phyloP scores from a whole-genome alignment of 2,797 vertebrate genomes.

The Darevskia nairensis region DNA sequence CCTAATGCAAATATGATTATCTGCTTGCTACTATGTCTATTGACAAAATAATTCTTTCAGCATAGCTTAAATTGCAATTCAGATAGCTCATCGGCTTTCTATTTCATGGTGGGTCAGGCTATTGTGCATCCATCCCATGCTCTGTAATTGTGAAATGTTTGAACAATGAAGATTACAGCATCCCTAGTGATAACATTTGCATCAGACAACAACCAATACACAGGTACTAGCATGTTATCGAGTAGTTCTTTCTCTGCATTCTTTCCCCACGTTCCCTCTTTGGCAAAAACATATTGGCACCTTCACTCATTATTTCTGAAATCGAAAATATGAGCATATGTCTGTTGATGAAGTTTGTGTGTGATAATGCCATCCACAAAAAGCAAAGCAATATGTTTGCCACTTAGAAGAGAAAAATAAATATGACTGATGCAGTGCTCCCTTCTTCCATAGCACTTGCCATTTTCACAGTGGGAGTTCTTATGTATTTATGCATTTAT shows the following conservation, averaged over 20 bases:
- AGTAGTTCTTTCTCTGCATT: background rate
- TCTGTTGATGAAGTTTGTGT: conserved; percentile 5
- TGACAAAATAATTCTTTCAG: background rate
- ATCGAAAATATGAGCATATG: conserved; percentile 5
- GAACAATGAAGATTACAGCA: background rate
- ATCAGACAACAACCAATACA: background rate
- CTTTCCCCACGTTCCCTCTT: background rate
- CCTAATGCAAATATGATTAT: background rate
- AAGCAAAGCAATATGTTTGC: background rate
- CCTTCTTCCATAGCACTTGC: conserved; percentile 2
- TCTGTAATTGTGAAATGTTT: background rate
- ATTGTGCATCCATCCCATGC: background rate
- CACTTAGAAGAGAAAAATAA: conserved; percentile 33
- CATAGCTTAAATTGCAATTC: background rate
- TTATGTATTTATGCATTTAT: background rate
- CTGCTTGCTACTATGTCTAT: background rate
- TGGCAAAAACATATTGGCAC: background rate
- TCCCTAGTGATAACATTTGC: background rate
- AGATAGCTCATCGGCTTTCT: background rate
- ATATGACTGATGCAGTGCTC: conserved; percentile 1
- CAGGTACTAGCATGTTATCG: background rate
- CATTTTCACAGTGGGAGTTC: conserved; percentile 22
- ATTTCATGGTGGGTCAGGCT: background rate
- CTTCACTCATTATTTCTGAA: background rate
- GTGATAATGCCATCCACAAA: conserved; percentile 8